Evolutionary conservation across 2,797 vertebrate genomes (phyloP), one percentile per base, ranked within the genome.

Genomic region (Squalus acanthias): DNA sequence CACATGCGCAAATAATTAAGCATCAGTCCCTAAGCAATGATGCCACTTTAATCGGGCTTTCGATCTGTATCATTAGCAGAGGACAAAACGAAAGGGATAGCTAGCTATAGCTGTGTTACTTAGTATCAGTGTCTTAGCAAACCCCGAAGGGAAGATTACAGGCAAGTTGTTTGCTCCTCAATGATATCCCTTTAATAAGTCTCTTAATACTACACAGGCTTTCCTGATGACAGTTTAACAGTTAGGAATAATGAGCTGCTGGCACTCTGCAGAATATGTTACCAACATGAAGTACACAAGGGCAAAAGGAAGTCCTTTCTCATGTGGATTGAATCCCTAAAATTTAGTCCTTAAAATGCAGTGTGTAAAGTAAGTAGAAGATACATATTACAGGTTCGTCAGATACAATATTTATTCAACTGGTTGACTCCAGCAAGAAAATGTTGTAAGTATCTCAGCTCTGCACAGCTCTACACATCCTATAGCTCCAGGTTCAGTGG

Each of bases 141-240:
- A 95, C 70, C 94, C 70, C 70, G n/a, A 76, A 60, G 70, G 94
- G 6, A 74, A 74, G 50, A n/a, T 95, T 57, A 74, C 70, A 74
- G 24, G 70, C 4, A 95, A 57, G 50, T 95, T 72, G 50, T 74
- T 72, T 76, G 22, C 53, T 46, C 65, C 22, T 46, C 65, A 93
- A 50, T 95, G 24, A 50, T 53, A 72, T 95, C 69, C 46, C 65
- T 72, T 74, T 95, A 29, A 33, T 95, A 95, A 74, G 46, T 74
- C 24, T 33, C 94, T 95, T 76, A 33, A 72, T 3, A 15, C 26
- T 72, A 53, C 6, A 74, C 13, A 2, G 70, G 2, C 26, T 17
- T 95, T 95, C 69, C 69, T 74, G 69, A 26, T 95, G 94, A 24
- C 50, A 76, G 15, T 76, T 95, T 60, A 95, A 53, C 39, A 72